Base-by-base conservation (phyloP, 2,888 invertebrate species). In the Sthenelais limicola region DNA sequence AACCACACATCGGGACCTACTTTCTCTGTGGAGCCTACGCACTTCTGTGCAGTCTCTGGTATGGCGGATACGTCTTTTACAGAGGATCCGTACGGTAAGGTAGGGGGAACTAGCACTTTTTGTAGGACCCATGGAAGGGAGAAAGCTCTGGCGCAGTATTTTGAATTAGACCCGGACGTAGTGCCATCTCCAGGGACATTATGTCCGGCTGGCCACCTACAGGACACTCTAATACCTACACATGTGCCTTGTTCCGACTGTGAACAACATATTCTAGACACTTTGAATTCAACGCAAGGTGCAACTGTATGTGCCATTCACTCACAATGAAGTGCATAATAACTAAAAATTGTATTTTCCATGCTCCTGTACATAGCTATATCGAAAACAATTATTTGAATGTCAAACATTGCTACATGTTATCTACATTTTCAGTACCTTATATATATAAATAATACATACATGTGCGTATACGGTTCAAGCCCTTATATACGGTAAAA, bases 31-130 rank as follows among this genome's bases (percentile, higher is more conserved):
- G 62, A 62, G 38, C 62, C 62, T 7, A 38, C 62, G 35, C 62
- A 62, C 62, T 62, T 62, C 62, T 62, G 62, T 24, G 38, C 62
- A 2, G 62, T 62, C 38, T 21, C 62, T 3, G 62, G 62, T 26
- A 21, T 62, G 62, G 62, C 62, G n/a, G 62, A 62, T 35, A 62
- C 62, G 62, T 62, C 62, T 26, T 62, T 62, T 43, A 38, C 62
- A 1, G 62, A 62, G 38, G 56, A 56, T n/a, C 56, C 56, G n/a
- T 62, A 62, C 38, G 62, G 62, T 21, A 33, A 62, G 38, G 62
- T 62, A 43, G 62, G 62, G 21, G 28, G 26, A 35, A 62, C 62
- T 1, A 35, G 35, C 62, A 62, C 62, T 43, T 62, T 62, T 43
- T 62, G 62, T 43, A 21, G 62, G 62, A 62, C 62, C 1, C 62